These are phyloP conservation scores for Drosophila sp. DNA, from an alignment of 1,140 invertebrate species.

Conservation along the genomic window DNA sequence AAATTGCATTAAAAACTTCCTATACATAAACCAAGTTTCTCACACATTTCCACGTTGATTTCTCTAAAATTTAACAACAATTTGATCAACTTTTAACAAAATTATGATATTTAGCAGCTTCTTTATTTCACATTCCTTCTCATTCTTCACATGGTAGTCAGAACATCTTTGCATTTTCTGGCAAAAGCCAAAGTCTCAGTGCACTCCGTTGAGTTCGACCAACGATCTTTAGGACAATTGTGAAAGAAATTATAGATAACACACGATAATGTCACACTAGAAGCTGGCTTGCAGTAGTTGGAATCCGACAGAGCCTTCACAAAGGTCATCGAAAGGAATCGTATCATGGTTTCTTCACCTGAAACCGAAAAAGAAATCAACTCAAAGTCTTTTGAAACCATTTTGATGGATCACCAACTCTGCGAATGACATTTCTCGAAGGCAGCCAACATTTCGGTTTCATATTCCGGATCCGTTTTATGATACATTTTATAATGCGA, in stretches of 20 bases:
- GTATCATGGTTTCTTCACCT: constrained; percentile 51
- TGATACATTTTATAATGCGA: constrained; percentile 47
- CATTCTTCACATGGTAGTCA: constrained; percentile 62
- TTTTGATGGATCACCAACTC: constrained; percentile 18
- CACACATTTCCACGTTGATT: too few species aligned
- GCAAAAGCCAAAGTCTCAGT: constrained; percentile 55
- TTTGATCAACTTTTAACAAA: background rate
- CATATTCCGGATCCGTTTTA: constrained; percentile 61
- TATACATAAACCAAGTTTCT: too few species aligned
- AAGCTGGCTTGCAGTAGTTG: constrained; percentile 49
- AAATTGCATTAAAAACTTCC: too few species aligned
- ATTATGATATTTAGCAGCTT: too few species aligned
- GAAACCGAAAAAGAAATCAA: too few species aligned
- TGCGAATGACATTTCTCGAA: constrained; percentile 58
- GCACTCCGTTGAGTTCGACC: constrained; percentile 67
- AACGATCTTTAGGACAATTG: constrained; percentile 60
- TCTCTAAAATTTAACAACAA: background rate
- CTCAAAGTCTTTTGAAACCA: background rate
- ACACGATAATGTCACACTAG: constrained; percentile 63
- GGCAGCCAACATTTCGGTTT: constrained; percentile 62
- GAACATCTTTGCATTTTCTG: constrained; percentile 64
- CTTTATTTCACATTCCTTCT: background rate
- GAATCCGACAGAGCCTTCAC: constrained; percentile 28
- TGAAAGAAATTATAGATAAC: constrained; percentile 67
- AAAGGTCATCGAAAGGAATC: constrained; percentile 49